Evolutionary conservation across 2,113 vertebrate genomes (phyloP), one percentile per base, ranked within the genome.

Genomic region (Saguinus imperator): DNA sequence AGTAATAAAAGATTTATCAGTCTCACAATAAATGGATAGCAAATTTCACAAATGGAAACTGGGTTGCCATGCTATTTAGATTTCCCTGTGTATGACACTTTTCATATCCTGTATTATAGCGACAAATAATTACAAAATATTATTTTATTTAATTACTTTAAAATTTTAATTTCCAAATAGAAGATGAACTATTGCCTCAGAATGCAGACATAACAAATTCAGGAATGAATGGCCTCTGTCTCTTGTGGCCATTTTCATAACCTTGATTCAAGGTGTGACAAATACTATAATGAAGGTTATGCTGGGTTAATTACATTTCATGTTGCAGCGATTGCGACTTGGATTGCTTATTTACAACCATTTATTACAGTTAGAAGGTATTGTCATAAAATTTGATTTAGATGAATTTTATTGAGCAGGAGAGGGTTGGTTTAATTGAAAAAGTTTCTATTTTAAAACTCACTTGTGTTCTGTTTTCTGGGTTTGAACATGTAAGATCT

Each of bases 361-460:
- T 80, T 97, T 96, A 97, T 95, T 93, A 61, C 6, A 87, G 55
- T 79, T 94, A 55, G 11, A 43, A 95, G 84, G 20, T n/a, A 58
- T 68, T 96, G 58, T 73, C 77, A 95, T 93, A 52, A 96, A 80
- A 94, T 94, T 96, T 95, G 45, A 91, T 79, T 97, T 77, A 94
- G 58, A 80, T 91, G 14, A 61, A 87, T 89, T 89, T 96, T 90
- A 83, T 84, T 73, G 87, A 85, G 66, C 57, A 80, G 40, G 35
- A 82, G 4, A 50, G 43, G 94, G 14, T 50, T 87, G 27, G 32
- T 85, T 96, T 95, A 94, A 96, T 52, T 91, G 61, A 55, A 94
- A 97, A 95, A 57, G n/a, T 85, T 94, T 96, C 45, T 94, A 79
- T 90, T 91, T 94, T 64, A 83, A 97, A 92, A 81, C 50, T 84